Percentiles rank a stretch among this genome's conserved stretches.
Evolutionary conservation across 30 jellyfish, hydroid and myxozoan genomes (phyloP).

Genomic region (Pelagia noctiluca): DNA sequence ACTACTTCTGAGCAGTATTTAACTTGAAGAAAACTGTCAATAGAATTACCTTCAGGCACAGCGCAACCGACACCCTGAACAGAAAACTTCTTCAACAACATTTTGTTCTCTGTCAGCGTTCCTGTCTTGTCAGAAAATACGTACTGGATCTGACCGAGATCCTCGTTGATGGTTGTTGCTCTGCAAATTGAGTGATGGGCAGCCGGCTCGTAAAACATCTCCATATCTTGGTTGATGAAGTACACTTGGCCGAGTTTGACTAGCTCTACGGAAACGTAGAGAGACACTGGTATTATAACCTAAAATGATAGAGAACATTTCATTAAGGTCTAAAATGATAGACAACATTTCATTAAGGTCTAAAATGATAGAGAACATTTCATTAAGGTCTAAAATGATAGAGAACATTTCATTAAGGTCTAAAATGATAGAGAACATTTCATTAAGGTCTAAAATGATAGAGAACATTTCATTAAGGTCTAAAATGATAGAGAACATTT

Average conservation of each 20-base stretch:
- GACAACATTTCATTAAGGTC: no score
- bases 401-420: no score
- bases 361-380: no score
- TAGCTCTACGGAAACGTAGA: constrained; percentile 95
- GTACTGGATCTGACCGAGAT: constrained; percentile 95
- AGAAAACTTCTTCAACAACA: constrained; percentile 87
- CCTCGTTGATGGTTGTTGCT: constrained; percentile 96
- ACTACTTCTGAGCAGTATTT: no score
- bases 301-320: not conserved
- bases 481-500: no score
- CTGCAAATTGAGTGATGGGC: constrained; percentile 83
- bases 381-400: no score
- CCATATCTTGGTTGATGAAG: constrained; percentile 91
- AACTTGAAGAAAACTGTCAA: no score
- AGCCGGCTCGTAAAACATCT: constrained; percentile 74
- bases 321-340: no score
- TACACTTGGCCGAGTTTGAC: constrained; percentile 97
- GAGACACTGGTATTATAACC: constrained; percentile 95
- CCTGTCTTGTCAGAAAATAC: constrained; percentile 97
- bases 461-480: no score
- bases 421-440: no score
- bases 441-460: no score
- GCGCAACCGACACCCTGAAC: constrained; percentile 72
- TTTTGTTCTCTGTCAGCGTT: constrained; percentile 92
- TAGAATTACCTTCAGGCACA: constrained; percentile 68